Conservation (phyloP, 2,888 invertebrate genomes). For the Conistra vaccinii region DNA sequence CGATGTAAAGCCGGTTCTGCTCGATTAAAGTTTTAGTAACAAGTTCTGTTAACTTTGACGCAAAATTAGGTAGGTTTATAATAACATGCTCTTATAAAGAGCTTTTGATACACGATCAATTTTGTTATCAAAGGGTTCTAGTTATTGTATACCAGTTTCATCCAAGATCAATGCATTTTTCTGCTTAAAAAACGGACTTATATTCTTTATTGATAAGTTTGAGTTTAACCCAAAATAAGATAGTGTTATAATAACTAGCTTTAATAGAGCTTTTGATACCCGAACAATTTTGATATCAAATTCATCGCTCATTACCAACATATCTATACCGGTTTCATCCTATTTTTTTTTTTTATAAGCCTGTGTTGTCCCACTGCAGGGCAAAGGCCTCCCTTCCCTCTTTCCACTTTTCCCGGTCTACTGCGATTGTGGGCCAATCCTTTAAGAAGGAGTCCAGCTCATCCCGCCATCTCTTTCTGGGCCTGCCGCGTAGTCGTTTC, state of each 20-base stretch:
- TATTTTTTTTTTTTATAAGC: too few relatives aligned
- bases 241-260: background rate
- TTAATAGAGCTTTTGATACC: background rate
- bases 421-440: too few relatives aligned
- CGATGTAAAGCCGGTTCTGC: constrained; percentile 13
- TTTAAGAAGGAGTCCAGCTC: too few relatives aligned
- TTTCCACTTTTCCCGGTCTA: too few relatives aligned
- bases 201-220: constrained; percentile 3
- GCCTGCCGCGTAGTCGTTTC: too few relatives aligned
- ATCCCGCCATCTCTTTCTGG: too few relatives aligned
- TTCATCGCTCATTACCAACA: background rate
- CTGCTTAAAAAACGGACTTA: too few relatives aligned
- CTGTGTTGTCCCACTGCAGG: too few relatives aligned
- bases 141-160: too few relatives aligned
- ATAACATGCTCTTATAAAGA: constrained; percentile 13
- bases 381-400: too few relatives aligned
- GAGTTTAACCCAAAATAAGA: too few relatives aligned
- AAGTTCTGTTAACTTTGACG: constrained; percentile 10
- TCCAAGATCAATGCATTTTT: too few relatives aligned
- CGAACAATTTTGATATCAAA: background rate
- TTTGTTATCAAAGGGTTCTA: background rate
- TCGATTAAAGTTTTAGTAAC: constrained; percentile 16
- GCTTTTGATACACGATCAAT: background rate
- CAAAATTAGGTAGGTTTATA: constrained; percentile 2
- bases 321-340: background rate